Conservation (phyloP, 2,888 invertebrate genomes). For the Polymixis lichenea region DNA sequence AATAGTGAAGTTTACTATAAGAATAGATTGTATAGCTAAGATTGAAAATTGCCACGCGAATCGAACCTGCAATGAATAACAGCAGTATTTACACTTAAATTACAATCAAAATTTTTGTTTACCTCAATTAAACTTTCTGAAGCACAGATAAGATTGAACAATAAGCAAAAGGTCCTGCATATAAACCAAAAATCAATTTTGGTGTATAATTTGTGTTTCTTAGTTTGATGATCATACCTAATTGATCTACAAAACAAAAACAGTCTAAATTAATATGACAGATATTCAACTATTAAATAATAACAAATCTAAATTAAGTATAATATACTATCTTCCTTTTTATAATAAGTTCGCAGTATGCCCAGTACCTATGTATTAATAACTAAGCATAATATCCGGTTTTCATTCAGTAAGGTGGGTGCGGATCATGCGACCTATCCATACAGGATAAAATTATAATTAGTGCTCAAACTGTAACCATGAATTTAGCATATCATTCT, state of each 20-base stretch:
- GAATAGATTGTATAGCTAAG: not conserved
- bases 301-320: not conserved
- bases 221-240: slow-evolving; percentile 2
- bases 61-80: slow-evolving; percentile 70
- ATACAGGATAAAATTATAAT: no score
- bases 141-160: not conserved
- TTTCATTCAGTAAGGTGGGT: not conserved
- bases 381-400: not conserved
- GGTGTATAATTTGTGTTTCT: not conserved
- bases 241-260: not conserved
- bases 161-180: not conserved
- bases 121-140: slow-evolving; percentile 31
- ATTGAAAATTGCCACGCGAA: slow-evolving; percentile 71
- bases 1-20: not conserved
- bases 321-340: slow-evolving; percentile 1
- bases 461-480: no score
- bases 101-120: not conserved
- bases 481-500: no score
- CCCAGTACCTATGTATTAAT: not conserved
- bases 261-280: not conserved
- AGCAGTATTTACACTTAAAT: not conserved
- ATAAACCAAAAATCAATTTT: not conserved
- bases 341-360: not conserved
- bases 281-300: not conserved
- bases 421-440: not conserved